Percentiles rank a stretch among this genome's conserved stretches.
These are phyloP conservation scores for Thrips palmi DNA, from an alignment of 1,140 invertebrate species.

Conservation along the genomic window DNA sequence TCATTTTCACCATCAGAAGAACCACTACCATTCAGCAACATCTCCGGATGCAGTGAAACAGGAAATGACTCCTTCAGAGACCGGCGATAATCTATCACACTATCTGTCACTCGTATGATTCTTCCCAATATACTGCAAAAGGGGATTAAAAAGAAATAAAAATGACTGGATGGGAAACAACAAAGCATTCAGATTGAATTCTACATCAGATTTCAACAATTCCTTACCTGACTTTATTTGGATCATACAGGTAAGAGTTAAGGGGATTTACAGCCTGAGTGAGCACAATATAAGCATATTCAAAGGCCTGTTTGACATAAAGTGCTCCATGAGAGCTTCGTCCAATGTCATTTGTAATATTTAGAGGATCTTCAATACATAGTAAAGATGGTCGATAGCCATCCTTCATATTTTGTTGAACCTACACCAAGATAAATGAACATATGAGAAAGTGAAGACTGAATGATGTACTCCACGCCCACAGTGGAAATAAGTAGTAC, in stretches of 20 bases:
- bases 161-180: constrained; percentile 6
- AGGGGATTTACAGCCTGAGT: constrained; percentile 58
- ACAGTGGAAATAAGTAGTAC: constrained; percentile 23
- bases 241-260: constrained; percentile 33
- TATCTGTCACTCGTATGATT: constrained; percentile 81
- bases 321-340: constrained; percentile 80
- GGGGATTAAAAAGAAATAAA: constrained; percentile 12
- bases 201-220: constrained; percentile 5
- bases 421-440: constrained; percentile 20
- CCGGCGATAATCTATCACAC: constrained; percentile 76
- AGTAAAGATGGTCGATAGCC: constrained; percentile 80
- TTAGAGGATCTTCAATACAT: constrained; percentile 96
- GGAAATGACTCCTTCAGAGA: constrained; percentile 48
- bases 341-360: constrained; percentile 89
- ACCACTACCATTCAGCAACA: constrained; percentile 11
- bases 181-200: constrained; percentile 5
- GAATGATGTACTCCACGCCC: neutral
- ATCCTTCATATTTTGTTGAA: constrained; percentile 81
- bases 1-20: constrained; percentile 16
- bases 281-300: constrained; percentile 79
- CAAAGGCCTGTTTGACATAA: constrained; percentile 80
- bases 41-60: no score
- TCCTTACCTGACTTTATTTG: constrained; percentile 28
- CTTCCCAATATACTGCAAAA: constrained; percentile 59
- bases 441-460: constrained; percentile 8